These are phyloP conservation scores for Ctena decussata DNA, from an alignment of 2,888 invertebrate genomes.

Conservation along the genomic window DNA sequence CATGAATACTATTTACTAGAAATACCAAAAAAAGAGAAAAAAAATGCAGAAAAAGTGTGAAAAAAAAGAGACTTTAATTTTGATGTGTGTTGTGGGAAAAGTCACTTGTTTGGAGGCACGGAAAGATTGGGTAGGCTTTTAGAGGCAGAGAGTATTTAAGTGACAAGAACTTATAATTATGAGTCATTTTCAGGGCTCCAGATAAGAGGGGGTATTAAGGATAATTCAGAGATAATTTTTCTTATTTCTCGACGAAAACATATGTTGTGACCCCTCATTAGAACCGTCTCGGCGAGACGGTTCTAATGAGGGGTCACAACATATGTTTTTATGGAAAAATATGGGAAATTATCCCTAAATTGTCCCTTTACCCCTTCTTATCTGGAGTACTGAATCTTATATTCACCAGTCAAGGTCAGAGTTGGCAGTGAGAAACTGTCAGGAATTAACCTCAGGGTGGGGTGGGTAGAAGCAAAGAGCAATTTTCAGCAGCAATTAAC, in stretches of 20 bases:
- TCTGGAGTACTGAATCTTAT: neutral
- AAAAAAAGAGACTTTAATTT: neutral
- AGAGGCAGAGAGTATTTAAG: neutral
- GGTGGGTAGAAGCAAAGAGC: conserved; percentile 53
- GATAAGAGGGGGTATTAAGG: too few relatives aligned
- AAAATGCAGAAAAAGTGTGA: neutral
- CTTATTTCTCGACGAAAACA: too few relatives aligned
- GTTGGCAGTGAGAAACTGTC: neutral
- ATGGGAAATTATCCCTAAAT: too few relatives aligned
- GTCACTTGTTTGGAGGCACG: neutral
- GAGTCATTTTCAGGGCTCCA: too few relatives aligned
- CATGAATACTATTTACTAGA: too few relatives aligned
- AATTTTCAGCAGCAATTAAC: conserved; percentile 57
- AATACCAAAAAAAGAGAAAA: neutral
- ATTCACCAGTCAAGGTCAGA: neutral
- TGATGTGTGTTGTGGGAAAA: neutral
- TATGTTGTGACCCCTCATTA: too few relatives aligned
- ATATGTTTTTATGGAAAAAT: too few relatives aligned
- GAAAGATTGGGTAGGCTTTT: neutral
- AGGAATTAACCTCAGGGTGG: neutral
- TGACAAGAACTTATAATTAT: neutral
- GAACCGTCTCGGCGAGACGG: too few relatives aligned
- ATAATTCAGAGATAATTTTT: too few relatives aligned
- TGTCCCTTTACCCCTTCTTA: too few relatives aligned
- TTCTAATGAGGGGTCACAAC: too few relatives aligned